Evolutionary conservation across 2,888 invertebrate genomes (phyloP).

Genomic region (Corythucha ciliata): DNA sequence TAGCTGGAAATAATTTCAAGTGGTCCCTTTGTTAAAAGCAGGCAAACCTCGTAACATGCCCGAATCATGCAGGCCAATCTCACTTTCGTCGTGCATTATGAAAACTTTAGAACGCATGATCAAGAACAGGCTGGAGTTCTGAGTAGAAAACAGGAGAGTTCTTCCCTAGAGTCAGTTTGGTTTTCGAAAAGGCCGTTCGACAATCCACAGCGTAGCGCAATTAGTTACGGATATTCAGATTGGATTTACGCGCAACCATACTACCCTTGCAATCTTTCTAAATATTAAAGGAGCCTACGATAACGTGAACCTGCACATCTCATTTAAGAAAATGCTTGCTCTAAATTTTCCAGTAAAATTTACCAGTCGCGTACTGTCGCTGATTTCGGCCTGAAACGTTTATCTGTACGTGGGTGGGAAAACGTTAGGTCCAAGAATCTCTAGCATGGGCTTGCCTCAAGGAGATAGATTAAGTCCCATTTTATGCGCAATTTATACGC

Average conservation of each 20-base stretch:
- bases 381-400: background rate
- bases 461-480: conserved; percentile 3
- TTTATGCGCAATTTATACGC: conserved; percentile 1
- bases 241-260: conserved; percentile 3
- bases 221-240: conserved; percentile 2
- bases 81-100: conserved; percentile 1
- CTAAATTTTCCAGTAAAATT: conserved; percentile 2
- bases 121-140: conserved; percentile 3
- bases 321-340: background rate
- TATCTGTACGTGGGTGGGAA: background rate
- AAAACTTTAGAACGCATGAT: conserved; percentile 11
- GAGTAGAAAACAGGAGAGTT: background rate
- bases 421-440: background rate
- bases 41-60: conserved; percentile 2
- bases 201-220: background rate
- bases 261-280: conserved; percentile 6
- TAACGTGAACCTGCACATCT: background rate
- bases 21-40: conserved; percentile 4
- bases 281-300: conserved; percentile 12
- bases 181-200: conserved; percentile 6
- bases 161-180: conserved; percentile 8
- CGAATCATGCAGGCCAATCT: conserved; percentile 9
- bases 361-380: background rate
- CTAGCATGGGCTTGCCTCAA: conserved; percentile 1
- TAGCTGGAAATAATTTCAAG: conserved; percentile 8